A percentile compares a stretch with the other conserved stretches of the same genome.
These are phyloP conservation scores for Lethenteron reissneri DNA, from an alignment of 2,113 vertebrate species.

Conservation along the genomic window DNA sequence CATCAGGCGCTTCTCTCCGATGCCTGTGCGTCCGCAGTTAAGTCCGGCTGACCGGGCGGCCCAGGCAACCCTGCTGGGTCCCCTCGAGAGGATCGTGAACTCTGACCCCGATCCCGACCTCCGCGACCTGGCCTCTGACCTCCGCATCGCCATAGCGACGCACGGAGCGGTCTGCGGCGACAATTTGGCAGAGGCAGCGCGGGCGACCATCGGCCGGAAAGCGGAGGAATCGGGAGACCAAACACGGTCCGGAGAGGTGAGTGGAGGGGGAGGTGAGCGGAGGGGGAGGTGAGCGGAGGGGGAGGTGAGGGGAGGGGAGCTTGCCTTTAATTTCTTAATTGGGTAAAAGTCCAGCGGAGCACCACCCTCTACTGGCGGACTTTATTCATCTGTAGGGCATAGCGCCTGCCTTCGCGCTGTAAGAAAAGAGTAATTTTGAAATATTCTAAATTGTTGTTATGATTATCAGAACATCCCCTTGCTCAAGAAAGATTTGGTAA, in stretches of 20 bases:
- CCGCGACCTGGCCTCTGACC: conserved; percentile 50
- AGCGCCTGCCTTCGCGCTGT: no score
- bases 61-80: conserved; percentile 33
- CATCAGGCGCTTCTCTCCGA: no score
- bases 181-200: conserved; percentile 14
- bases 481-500: no score
- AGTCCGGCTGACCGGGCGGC: conserved; percentile 28
- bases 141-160: conserved; percentile 50
- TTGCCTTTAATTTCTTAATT: no score
- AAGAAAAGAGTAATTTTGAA: no score
- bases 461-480: no score
- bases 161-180: conserved; percentile 34
- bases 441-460: no score
- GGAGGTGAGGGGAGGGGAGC: no score
- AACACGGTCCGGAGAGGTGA: background rate
- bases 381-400: no score
- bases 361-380: no score
- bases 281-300: no score
- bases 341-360: no score
- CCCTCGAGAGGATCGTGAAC: conserved; percentile 36
- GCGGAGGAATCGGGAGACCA: background rate
- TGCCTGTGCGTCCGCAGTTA: conserved; percentile 22
- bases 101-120: conserved; percentile 37
- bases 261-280: background rate
- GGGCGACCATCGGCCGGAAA: conserved; percentile 11